Conservation (phyloP, 2,113 vertebrate species). For the Oplegnathus fasciatus region DNA sequence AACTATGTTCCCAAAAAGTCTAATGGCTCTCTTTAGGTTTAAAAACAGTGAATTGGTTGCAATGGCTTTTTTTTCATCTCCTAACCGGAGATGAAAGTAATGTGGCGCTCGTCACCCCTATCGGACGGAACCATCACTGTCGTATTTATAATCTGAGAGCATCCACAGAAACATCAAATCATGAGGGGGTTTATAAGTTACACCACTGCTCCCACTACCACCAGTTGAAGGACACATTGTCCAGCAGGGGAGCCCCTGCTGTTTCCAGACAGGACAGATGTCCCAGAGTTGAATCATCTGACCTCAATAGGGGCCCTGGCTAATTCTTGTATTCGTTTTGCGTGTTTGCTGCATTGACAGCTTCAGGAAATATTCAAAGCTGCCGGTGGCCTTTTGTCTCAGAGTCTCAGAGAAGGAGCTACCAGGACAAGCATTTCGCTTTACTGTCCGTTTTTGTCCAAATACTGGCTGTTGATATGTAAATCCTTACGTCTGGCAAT, state of each 20-base stretch:
- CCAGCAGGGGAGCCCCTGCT: slow-evolving; percentile 42
- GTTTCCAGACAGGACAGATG: slow-evolving; percentile 65
- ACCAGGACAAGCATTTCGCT: slow-evolving; percentile 38
- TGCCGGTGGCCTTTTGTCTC: slow-evolving; percentile 50
- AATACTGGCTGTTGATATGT: slow-evolving; percentile 59
- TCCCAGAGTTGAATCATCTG: slow-evolving; percentile 66
- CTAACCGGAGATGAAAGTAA: slow-evolving; percentile 40
- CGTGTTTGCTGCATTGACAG: slow-evolving; percentile 44
- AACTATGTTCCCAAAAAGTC: slow-evolving; percentile 38
- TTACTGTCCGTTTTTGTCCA: slow-evolving; percentile 48
- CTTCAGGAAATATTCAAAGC: slow-evolving; percentile 60
- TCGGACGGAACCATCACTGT: background rate
- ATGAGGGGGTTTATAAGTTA: slow-evolving; percentile 13
- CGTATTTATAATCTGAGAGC: slow-evolving; percentile 18
- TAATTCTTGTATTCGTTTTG: slow-evolving; percentile 43
- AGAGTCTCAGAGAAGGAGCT: slow-evolving; percentile 21
- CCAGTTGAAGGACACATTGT: slow-evolving; percentile 56
- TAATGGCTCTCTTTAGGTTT: slow-evolving; percentile 36
- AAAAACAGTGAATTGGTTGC: slow-evolving; percentile 35
- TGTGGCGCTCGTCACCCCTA: background rate
- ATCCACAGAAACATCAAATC: slow-evolving; percentile 27
- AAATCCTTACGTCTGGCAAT: slow-evolving; percentile 32
- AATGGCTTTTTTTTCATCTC: background rate
- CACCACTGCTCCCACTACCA: slow-evolving; percentile 10
- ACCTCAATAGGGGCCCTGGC: slow-evolving; percentile 54